Evolutionary conservation across 2,888 invertebrate genomes (phyloP).

Genomic region (Rotaria magnacalcarata): DNA sequence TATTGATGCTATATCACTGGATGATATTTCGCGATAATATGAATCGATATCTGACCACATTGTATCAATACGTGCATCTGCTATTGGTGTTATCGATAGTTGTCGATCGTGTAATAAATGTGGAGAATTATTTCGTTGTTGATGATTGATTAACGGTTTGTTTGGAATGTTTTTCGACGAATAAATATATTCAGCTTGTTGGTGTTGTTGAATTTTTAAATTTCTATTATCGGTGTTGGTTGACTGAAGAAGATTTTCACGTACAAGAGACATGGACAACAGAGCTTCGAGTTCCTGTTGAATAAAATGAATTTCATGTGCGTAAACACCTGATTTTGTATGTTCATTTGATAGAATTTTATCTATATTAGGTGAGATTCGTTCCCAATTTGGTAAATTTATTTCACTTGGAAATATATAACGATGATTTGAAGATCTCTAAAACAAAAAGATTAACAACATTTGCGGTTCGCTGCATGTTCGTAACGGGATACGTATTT

Average conservation of each 20-base stretch:
- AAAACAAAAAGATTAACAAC: background rate
- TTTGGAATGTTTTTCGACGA: background rate
- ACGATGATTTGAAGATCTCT: background rate
- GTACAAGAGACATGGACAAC: background rate
- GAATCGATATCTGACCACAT: background rate
- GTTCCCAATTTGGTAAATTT: background rate
- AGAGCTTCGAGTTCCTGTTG: constrained; percentile 23
- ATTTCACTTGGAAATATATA: background rate
- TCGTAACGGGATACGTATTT: too few species aligned
- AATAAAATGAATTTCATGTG: constrained; percentile 6
- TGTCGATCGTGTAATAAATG: background rate
- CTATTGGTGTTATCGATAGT: background rate
- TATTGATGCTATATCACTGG: background rate
- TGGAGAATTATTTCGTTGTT: background rate
- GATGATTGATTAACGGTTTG: constrained; percentile 4
- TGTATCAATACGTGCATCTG: background rate
- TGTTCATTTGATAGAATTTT: background rate
- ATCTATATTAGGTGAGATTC: background rate
- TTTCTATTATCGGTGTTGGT: background rate
- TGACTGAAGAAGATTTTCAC: background rate
- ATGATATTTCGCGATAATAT: background rate
- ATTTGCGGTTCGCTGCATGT: too few species aligned
- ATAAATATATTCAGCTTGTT: constrained; percentile 6
- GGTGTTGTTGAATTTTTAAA: background rate
- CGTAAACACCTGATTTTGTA: constrained; percentile 1